Base-by-base conservation (phyloP, 1,140 invertebrate species). In the Steinernema feltiae region DNA sequence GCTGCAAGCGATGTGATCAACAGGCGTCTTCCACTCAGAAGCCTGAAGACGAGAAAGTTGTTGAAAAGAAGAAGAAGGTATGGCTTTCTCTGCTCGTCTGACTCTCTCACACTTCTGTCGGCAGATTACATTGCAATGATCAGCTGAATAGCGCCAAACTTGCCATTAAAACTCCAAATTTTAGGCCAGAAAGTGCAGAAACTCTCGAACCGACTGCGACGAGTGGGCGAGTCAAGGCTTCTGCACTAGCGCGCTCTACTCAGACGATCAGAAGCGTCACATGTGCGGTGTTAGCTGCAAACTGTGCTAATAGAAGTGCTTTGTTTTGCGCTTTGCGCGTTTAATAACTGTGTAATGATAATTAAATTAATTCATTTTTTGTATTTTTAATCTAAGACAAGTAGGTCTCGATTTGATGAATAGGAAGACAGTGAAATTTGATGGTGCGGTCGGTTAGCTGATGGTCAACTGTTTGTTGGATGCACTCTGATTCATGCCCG, bases 211-310 rank as follows among this genome's bases (percentile, higher is more conserved):
- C 0, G 77, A 78, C 71, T 78, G 77, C 72, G 74, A 48, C n/a
- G 77, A 78, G 24, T 78, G 77, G 77, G 77, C 77, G 21, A 41
- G 70, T 27, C 73, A 78, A 71, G 77, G 77, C 1, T 78, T 78
- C 72, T 78, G 77, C 63, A 72, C 71, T 31, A 76, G 73, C 17
- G 63, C 74, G 1, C 69, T 78, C 31, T 78, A 78, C 71, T 72
- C 74, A 1, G 75, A 70, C 0, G 3, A 72, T 18, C 77, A 78
- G 30, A 78, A 78, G 32, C 29, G 75, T 30, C 71, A 71, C 69
- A 76, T 78, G 70, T 78, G 77, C 29, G 77, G 77, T 30, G 73
- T 76, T 32, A 78, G 77, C 48, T 78, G 77, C 30, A 78, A 78
- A 72, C 63, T 78, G 1, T 78, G 74, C 41, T 78, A 46, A 71